phyloP scores from a whole-genome alignment of 2,797 vertebrate genomes.

The Capromys pilorides region DNA sequence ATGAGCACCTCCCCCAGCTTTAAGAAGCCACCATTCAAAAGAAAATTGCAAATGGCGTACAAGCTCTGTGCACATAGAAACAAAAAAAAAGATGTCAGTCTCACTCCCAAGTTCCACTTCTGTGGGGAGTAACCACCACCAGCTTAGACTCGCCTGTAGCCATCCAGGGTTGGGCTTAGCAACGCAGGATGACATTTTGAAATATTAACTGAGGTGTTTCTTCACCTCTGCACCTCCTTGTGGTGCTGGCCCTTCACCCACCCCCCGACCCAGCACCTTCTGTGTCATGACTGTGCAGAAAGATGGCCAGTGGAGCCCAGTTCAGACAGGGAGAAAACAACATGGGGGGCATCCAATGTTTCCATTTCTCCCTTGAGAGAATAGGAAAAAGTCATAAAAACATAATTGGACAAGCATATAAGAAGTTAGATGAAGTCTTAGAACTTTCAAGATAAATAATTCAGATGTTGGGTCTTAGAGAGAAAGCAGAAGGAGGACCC shows the following conservation, averaged over 20 bases:
- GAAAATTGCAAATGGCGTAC: background rate
- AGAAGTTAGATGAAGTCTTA: constrained; percentile 5
- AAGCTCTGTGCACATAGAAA: background rate
- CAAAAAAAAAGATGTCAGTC: background rate
- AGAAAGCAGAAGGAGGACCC: background rate
- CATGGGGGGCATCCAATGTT: constrained; percentile 35
- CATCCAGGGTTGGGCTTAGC: background rate
- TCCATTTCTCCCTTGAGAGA: constrained; percentile 9
- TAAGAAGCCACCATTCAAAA: background rate
- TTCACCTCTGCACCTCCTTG: constrained; percentile 39
- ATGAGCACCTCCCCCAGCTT: background rate
- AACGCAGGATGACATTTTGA: constrained; percentile 25
- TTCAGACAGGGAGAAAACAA: background rate
- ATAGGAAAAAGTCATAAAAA: background rate
- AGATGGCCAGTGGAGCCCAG: constrained; percentile 9
- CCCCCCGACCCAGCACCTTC: constrained; percentile 24
- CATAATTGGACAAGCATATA: constrained; percentile 32
- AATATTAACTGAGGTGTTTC: background rate
- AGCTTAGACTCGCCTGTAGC: background rate
- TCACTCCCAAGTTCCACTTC: constrained; percentile 6
- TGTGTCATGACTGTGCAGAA: background rate
- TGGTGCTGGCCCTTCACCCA: constrained; percentile 40
- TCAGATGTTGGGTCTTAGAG: background rate
- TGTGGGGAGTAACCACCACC: background rate
- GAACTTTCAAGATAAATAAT: constrained; percentile 1